A percentile compares a stretch with the other conserved stretches of the same genome.
Evolutionary conservation across 2,113 vertebrate species (phyloP).

Genomic region (Passerina amoena): DNA sequence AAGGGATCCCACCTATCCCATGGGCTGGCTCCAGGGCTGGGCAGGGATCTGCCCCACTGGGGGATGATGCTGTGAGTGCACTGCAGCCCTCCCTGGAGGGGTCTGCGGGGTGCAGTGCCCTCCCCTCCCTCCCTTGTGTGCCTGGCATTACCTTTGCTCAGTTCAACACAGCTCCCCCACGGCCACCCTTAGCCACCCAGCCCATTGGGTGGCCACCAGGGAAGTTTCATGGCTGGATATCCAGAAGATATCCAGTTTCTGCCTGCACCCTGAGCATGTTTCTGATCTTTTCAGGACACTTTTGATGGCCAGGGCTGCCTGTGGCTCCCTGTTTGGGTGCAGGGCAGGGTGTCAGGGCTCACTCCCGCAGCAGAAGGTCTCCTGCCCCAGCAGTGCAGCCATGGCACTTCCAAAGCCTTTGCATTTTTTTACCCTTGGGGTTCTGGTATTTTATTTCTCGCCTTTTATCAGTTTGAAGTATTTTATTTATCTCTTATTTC

Average conservation of each 20-base stretch:
- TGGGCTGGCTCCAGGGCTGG: fast-evolving
- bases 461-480: neutral
- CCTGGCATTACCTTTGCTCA: fast-evolving
- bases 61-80: neutral
- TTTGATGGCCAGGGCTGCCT: neutral
- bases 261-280: no score
- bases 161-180: fast-evolving
- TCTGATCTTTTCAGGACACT: neutral
- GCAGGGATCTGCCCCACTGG: fast-evolving
- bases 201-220: fast-evolving
- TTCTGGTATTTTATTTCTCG: neutral
- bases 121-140: neutral
- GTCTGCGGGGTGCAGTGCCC: fast-evolving
- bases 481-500: neutral
- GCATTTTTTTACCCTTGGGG: neutral
- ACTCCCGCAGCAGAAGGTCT: neutral
- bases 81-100: neutral
- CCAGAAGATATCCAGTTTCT: neutral
- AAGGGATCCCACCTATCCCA: no score
- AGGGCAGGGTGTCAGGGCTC: neutral
- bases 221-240: fast-evolving
- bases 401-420: neutral
- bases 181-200: fast-evolving
- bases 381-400: no score
- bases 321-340: neutral